Conservation (phyloP, 92 coral and sea anemone species). For the Heliopora coerulea region DNA sequence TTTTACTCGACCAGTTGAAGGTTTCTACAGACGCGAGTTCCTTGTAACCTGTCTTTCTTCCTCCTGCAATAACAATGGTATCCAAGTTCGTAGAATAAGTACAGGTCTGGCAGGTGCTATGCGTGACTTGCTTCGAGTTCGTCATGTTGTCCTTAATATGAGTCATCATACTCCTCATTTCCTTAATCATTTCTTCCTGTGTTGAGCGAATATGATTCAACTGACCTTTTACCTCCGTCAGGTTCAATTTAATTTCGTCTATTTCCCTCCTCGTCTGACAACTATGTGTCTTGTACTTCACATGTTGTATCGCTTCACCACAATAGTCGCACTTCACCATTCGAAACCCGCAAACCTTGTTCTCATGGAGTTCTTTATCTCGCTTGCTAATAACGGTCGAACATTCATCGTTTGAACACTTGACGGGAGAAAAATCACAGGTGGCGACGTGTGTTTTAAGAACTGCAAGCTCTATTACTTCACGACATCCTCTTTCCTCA, state of each 20-base stretch:
- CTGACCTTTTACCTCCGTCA: not conserved
- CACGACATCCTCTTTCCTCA: constrained; percentile 45
- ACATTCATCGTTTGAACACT: constrained; percentile 55
- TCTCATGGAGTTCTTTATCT: constrained; percentile 45
- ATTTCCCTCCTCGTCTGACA: not conserved
- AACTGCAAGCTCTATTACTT: constrained; percentile 42
- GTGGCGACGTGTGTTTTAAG: constrained; percentile 34
- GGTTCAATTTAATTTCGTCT: not conserved
- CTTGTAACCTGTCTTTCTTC: too few relatives aligned
- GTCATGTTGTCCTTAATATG: too few relatives aligned
- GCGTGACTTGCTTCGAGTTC: too few relatives aligned
- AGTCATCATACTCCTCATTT: too few relatives aligned
- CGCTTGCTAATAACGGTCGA: constrained; percentile 34
- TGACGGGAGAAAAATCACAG: constrained; percentile 51
- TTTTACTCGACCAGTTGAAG: too few relatives aligned
- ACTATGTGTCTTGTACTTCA: not conserved
- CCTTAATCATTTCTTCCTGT: too few relatives aligned
- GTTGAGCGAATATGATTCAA: not conserved
- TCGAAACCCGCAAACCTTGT: constrained; percentile 11
- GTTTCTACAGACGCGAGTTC: too few relatives aligned
- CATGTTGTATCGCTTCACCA: not conserved
- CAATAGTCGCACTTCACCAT: constrained; percentile 14
- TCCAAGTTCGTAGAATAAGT: too few relatives aligned
- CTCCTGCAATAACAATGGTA: too few relatives aligned
- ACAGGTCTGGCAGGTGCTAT: too few relatives aligned